A percentile compares a stretch with the other conserved stretches of the same genome.
phyloP scores from a whole-genome alignment of 2,888 invertebrate species.

The Galerucella pusilla region DNA sequence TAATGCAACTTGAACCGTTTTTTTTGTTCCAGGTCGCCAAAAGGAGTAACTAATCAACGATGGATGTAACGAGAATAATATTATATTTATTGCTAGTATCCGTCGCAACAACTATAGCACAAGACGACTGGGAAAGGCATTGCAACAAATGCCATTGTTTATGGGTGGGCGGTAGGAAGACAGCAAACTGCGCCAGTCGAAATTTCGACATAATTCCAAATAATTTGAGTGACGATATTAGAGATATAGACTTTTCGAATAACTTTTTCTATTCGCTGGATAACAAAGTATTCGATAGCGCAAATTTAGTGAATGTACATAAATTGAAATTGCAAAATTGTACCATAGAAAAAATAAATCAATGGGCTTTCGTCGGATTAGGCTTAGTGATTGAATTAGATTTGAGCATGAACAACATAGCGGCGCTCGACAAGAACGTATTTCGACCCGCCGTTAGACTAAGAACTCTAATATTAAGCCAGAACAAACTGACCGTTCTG shows the following conservation, averaged over 20 bases:
- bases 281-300: conserved; percentile 75
- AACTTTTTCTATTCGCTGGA: conserved; percentile 76
- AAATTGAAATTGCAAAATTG: conserved; percentile 82
- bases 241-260: conserved; percentile 78
- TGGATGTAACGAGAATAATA: conserved; percentile 41
- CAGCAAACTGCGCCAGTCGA: conserved; percentile 77
- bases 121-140: conserved; percentile 70
- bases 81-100: conserved; percentile 38
- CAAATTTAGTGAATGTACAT: conserved; percentile 82
- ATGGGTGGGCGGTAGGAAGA: conserved; percentile 87
- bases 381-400: conserved; percentile 85
- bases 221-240: conserved; percentile 77
- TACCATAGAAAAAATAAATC: conserved; percentile 77
- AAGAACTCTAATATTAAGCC: conserved; percentile 77
- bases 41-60: conserved; percentile 20
- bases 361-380: conserved; percentile 80
- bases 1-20: conserved; percentile 4
- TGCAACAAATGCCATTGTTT: conserved; percentile 79
- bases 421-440: conserved; percentile 73
- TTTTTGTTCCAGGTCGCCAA: conserved; percentile 33
- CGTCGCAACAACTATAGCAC: conserved; percentile 61
- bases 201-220: conserved; percentile 75
- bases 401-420: conserved; percentile 79
- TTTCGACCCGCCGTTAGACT: conserved; percentile 79
- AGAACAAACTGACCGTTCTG: conserved; percentile 79